Evolutionary conservation across 2,797 vertebrate genomes (phyloP).

Genomic region (Ptychobarbus kaznakovi): DNA sequence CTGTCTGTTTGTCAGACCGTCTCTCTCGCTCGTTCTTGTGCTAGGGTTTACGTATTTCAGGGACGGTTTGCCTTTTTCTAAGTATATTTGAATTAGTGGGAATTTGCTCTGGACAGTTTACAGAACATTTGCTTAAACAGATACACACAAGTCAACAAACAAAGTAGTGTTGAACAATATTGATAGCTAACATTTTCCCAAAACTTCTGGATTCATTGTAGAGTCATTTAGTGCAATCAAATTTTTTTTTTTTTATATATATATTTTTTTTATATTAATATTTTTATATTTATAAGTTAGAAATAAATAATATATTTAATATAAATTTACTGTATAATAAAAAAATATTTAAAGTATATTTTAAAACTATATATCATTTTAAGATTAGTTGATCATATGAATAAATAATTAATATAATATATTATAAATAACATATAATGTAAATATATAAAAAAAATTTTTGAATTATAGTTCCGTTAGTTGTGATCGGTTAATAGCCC

Average conservation of each 20-base stretch:
- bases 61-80: slow-evolving; percentile 46
- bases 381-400: not conserved
- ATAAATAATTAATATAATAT: too few species aligned
- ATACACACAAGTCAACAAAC: slow-evolving; percentile 2
- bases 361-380: not conserved
- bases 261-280: not conserved
- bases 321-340: not conserved
- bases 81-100: slow-evolving; percentile 47
- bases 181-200: not conserved
- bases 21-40: not conserved
- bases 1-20: slow-evolving; percentile 52
- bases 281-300: not conserved
- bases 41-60: not conserved
- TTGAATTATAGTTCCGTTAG: not conserved
- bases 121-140: not conserved
- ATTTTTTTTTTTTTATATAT: not conserved
- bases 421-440: too few species aligned
- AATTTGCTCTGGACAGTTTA: slow-evolving; percentile 2
- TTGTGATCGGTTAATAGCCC: not conserved
- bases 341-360: not conserved
- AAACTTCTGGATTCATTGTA: not conserved
- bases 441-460: too few species aligned
- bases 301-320: not conserved
- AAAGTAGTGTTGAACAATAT: not conserved
- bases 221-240: not conserved